These are phyloP conservation scores for Ailurus styani DNA, from an alignment of 2,113 vertebrate genomes.

Conservation along the genomic window DNA sequence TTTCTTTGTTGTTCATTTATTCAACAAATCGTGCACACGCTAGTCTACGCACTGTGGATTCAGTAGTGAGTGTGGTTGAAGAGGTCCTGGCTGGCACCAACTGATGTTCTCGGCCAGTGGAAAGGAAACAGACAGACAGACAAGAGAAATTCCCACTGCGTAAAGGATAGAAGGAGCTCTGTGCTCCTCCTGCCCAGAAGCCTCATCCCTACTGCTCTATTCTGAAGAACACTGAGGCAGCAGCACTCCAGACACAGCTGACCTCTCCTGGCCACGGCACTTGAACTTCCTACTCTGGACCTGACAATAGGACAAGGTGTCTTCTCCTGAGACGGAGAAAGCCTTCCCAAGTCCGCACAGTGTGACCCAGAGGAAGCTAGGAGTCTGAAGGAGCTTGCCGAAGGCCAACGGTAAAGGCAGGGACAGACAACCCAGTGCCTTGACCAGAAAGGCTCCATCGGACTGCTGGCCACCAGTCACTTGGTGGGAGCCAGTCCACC, in stretches of 20 bases:
- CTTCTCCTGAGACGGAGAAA: background rate
- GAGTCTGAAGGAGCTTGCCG: background rate
- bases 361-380: background rate
- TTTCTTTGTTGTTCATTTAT: background rate
- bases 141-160: background rate
- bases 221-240: background rate
- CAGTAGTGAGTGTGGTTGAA: background rate
- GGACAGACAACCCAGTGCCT: background rate
- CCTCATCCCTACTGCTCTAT: background rate
- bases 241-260: background rate
- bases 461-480: background rate
- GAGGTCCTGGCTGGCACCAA: background rate
- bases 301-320: background rate
- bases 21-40: background rate
- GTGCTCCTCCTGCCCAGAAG: background rate
- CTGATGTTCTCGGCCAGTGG: background rate
- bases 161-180: no score
- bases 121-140: background rate
- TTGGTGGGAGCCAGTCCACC: background rate
- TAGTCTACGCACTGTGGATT: no score
- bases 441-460: background rate
- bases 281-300: background rate
- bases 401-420: background rate
- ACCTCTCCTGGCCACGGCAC: background rate
- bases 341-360: background rate